Evolutionary conservation across 2,888 invertebrate genomes (phyloP).

Genomic region (Sminthurinus aureus): DNA sequence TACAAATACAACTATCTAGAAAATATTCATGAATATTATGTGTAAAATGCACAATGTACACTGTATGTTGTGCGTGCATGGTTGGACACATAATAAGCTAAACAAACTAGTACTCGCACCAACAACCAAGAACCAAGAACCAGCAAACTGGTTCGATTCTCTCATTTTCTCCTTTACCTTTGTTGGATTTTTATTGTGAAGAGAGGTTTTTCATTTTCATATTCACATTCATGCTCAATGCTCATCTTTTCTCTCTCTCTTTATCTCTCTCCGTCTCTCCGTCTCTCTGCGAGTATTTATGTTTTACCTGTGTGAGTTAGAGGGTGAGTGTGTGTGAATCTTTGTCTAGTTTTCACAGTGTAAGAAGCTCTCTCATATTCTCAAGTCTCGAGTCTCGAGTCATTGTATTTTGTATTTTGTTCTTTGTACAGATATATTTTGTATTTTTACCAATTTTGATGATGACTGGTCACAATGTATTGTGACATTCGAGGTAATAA

Average conservation of each 20-base stretch:
- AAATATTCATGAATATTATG: not conserved
- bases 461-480: slow-evolving; percentile 28
- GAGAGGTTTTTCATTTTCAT: slow-evolving; percentile 2
- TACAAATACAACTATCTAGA: not conserved
- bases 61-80: not conserved
- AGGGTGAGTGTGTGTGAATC: not conserved
- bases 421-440: slow-evolving; percentile 4
- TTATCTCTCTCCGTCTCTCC: not conserved
- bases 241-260: slow-evolving; percentile 3
- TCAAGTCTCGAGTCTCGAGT: too few relatives aligned
- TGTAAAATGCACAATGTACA: not conserved
- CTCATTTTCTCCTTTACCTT: slow-evolving; percentile 2
- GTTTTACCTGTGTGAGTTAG: slow-evolving; percentile 6
- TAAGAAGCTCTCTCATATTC: not conserved
- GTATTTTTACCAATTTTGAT: slow-evolving; percentile 37
- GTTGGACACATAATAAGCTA: slow-evolving; percentile 1
- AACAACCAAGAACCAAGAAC: too few relatives aligned
- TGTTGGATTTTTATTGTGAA: slow-evolving; percentile 7
- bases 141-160: slow-evolving; percentile 32
- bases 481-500: slow-evolving; percentile 34
- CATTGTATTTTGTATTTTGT: not conserved
- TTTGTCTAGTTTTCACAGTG: not conserved
- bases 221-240: not conserved
- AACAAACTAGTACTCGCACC: slow-evolving; percentile 10
- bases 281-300: too few relatives aligned